Conservation (phyloP, 2,888 invertebrate genomes). For the Melieria picta region DNA sequence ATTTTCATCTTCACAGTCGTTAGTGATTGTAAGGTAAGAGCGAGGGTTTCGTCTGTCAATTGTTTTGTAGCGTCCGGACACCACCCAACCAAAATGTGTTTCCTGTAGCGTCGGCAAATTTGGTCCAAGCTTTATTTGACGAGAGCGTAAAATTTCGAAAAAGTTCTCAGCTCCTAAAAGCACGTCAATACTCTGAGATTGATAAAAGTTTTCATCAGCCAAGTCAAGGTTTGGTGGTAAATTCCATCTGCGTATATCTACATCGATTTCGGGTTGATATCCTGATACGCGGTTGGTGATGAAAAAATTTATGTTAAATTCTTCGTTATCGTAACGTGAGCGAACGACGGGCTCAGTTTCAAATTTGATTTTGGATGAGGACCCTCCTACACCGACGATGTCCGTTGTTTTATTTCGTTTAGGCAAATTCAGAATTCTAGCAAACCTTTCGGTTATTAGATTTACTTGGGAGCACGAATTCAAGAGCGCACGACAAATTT, state of each 20-base stretch:
- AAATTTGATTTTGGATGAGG: conserved; percentile 31
- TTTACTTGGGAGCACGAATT: conserved; percentile 39
- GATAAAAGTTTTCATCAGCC: conserved; percentile 33
- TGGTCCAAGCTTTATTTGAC: conserved; percentile 13
- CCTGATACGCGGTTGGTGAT: too few relatives aligned
- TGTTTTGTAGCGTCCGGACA: conserved; percentile 29
- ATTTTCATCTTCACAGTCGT: neutral
- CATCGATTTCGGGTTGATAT: conserved; percentile 29
- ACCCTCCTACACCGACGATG: conserved; percentile 31
- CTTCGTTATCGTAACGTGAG: conserved; percentile 17
- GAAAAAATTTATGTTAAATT: too few relatives aligned
- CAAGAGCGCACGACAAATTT: conserved; percentile 26
- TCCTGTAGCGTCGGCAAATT: conserved; percentile 2
- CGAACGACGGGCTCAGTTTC: conserved; percentile 32
- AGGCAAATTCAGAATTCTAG: conserved; percentile 20
- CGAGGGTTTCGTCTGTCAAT: neutral
- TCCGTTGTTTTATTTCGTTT: conserved; percentile 22
- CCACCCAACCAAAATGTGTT: conserved; percentile 22
- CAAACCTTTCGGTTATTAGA: conserved; percentile 32
- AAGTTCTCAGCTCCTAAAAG: conserved; percentile 4
- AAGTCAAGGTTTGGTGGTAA: conserved; percentile 29
- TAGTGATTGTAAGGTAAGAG: neutral
- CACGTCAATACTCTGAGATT: conserved; percentile 29
- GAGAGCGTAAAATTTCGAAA: conserved; percentile 12
- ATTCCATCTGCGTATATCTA: conserved; percentile 29